These are phyloP conservation scores for Tortricodes alternella DNA, from an alignment of 2,888 invertebrate species.

Conservation along the genomic window DNA sequence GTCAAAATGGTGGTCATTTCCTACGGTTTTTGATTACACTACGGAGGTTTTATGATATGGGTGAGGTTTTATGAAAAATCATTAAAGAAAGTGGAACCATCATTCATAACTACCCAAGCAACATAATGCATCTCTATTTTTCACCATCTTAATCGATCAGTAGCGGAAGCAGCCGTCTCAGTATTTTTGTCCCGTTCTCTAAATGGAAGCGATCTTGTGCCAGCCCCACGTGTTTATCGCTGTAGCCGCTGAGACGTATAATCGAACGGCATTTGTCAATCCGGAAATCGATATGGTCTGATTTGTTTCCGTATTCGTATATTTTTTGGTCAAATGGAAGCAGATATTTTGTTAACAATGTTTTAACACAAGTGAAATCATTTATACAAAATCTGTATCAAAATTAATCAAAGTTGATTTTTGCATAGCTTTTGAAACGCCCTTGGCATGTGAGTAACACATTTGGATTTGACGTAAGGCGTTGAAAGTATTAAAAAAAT, in stretches of 20 bases:
- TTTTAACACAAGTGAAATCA: too few relatives aligned
- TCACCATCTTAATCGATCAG: conserved; percentile 16
- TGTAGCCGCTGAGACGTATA: conserved; percentile 1
- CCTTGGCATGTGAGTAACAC: too few relatives aligned
- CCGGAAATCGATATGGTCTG: conserved; percentile 1
- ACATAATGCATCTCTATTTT: background rate
- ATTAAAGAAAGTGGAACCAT: background rate
- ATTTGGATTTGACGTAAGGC: too few relatives aligned
- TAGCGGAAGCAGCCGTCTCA: conserved; percentile 4
- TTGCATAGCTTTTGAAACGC: too few relatives aligned
- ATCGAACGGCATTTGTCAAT: conserved; percentile 26
- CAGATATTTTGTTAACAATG: too few relatives aligned
- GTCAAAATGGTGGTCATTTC: too few relatives aligned
- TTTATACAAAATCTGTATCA: too few relatives aligned
- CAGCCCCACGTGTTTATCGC: conserved; percentile 19
- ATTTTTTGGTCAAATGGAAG: too few relatives aligned
- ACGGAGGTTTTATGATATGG: too few relatives aligned
- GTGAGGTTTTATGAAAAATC: background rate
- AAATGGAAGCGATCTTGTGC: background rate
- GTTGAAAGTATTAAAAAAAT: too few relatives aligned
- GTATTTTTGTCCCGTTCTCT: conserved; percentile 13
- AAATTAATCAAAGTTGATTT: too few relatives aligned
- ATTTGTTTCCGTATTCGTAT: background rate
- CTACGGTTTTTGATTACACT: too few relatives aligned
- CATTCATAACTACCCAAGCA: background rate